These are phyloP conservation scores for Chroicocephalus ridibundus DNA, from an alignment of 2,113 vertebrate genomes.

Conservation along the genomic window DNA sequence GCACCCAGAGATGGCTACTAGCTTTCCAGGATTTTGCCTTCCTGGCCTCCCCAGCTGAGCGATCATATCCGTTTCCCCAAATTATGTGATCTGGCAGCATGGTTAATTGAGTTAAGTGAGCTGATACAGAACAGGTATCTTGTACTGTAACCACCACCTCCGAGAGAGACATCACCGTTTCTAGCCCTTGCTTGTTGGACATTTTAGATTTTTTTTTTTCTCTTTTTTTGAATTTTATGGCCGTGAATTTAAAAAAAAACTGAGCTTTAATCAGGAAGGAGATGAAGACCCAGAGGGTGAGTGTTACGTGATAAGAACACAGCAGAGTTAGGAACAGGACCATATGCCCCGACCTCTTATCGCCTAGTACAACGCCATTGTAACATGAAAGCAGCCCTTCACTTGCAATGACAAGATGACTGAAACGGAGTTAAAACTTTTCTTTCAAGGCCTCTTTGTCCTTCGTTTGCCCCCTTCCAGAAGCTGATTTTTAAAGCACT, in stretches of 20 bases:
- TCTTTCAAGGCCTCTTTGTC: constrained; percentile 35
- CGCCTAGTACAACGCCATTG: fast-evolving
- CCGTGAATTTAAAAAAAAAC: background rate
- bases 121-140: constrained; percentile 4
- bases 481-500: background rate
- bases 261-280: background rate
- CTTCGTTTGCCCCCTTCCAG: background rate
- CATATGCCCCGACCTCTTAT: background rate
- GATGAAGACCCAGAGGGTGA: background rate
- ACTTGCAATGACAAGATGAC: background rate
- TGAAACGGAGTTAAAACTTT: background rate
- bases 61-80: background rate
- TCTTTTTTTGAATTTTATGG: background rate
- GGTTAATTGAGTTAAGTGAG: background rate
- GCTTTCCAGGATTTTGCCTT: background rate
- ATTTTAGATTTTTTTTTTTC: background rate
- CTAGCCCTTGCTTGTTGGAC: background rate
- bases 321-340: background rate
- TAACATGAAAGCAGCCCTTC: background rate
- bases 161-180: background rate
- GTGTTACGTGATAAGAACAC: background rate
- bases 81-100: background rate
- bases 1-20: background rate
- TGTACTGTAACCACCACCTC: background rate
- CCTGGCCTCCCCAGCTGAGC: background rate